phyloP scores from a whole-genome alignment of 1,140 invertebrate species.

The Orchestia grillus region DNA sequence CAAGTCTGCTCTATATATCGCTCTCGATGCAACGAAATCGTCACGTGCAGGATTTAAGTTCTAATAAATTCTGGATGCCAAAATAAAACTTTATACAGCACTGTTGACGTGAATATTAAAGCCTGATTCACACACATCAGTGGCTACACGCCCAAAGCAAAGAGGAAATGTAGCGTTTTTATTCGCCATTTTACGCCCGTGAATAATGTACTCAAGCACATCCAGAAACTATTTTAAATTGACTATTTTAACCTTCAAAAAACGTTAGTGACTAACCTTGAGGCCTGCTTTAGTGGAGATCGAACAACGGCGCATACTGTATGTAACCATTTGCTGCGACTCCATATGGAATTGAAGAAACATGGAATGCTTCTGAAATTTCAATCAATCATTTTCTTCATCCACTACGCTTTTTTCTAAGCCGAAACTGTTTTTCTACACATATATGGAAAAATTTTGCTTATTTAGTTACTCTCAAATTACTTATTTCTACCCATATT shows the following conservation, averaged over 20 bases:
- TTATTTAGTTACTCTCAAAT: neutral
- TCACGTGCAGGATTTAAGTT: neutral
- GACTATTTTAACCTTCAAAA: neutral
- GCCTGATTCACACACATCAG: neutral
- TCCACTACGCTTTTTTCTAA: too few species aligned
- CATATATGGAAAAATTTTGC: neutral
- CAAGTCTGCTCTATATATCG: neutral
- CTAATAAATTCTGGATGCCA: neutral
- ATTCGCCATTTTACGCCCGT: neutral
- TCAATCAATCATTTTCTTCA: neutral
- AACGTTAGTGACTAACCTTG: neutral
- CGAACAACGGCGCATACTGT: neutral
- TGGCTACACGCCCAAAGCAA: neutral
- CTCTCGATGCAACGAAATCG: too few species aligned
- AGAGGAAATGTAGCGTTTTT: neutral
- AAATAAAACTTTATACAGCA: neutral
- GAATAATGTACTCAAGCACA: neutral
- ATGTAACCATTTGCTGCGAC: neutral
- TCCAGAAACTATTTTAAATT: neutral
- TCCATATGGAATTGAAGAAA: neutral
- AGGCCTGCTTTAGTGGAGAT: neutral
- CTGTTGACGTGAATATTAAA: neutral
- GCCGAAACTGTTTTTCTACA: neutral
- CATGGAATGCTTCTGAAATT: neutral
- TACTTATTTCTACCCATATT: neutral